Evolutionary conservation across 2,113 vertebrate species (phyloP), one percentile per base, ranked within the genome.

Genomic region (Misgurnus anguillicaudatus): DNA sequence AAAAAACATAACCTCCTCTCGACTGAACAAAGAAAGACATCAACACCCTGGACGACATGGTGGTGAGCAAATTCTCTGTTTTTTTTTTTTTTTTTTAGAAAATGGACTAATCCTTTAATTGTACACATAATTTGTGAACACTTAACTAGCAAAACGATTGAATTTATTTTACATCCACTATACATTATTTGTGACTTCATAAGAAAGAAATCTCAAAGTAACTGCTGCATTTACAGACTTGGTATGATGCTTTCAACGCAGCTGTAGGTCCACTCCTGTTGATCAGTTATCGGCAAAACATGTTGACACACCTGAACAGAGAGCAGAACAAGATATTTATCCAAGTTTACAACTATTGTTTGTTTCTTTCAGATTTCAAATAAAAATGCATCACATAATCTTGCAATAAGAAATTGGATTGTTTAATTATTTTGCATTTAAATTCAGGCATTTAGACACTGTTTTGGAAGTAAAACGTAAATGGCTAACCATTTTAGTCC

Each of bases 231-330:
- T 64, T 51, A 64, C 73, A 76, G 38, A 64, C 61, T 76, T 31
- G 87, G 80, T 2, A 98, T 61, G 19, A 95, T 87, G 68, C 91
- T 96, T 87, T 96, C 94, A 58, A 91, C 90, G 86, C 94, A 97
- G 75, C 83, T 92, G 84, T 95, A 95, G 58, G 88, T 87, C 95
- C 96, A 98, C 13, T 97, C 97, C 81, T 94, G 93, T 81, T 80
- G 92, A 58, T 97, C 95, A 0, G 91, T 93, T 83, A 94, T 80
- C 0, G 96, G 92, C 87, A 98, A 88, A 79, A 95, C 91, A 9
- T 99, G 96, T 80, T 99, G 96, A 83, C 94, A 96, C 61, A 99
- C 92, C 96, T 99, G 88, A 77, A 70, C 14, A 62, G 21, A 62
- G 39, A 62, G 19, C 64, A 75, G 78, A 7, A 85, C 4, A 57